Evolutionary conservation across 2,797 vertebrate genomes (phyloP), one percentile per base, ranked within the genome.

Genomic region (Oryzias sinensis): DNA sequence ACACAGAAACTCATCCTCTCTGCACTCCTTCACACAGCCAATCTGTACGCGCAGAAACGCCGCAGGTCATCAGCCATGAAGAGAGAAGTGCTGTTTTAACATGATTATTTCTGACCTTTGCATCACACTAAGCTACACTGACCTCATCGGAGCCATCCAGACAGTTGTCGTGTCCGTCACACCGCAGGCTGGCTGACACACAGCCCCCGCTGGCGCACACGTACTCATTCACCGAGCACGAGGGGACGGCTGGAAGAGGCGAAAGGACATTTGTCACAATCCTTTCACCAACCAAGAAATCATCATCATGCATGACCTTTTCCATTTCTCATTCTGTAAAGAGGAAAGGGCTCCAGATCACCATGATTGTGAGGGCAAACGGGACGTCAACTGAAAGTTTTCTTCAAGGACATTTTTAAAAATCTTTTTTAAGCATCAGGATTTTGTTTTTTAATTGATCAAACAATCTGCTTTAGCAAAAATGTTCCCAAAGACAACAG

Each of bases 71-170:
- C 22, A n/a, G 48, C 48, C 75, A 61, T 72, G 57, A 68, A 22
- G 25, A 27, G 6, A 13, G 8, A 17, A 17, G 1, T 3, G 8
- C 45, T 17, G 49, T 29, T 45, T 67, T 53, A 54, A 65, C 43
- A 37, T 33, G 33, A 33, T 33, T 13, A 33, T 2, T 24, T 37
- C 60, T 46, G 13, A 51, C 51, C 15, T 52, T 44, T 24, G 16
- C 59, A 59, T 64, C 43, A 22, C 43, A 49, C 48, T 41, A 50
- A 52, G 65, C 48, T 47, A 45, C 25, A 79, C 86, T 89, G 90
- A 99, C 97, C 94, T 98, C 97, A 82, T 99, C 97, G 43, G 97
- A 98, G 68, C 95, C 96, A 50, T 98, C 97, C 56, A 94, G 87
- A 73, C 97, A 99, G 90, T 99, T 95, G 75, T 94, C 87, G 25